A percentile compares a stretch with the other conserved stretches of the same genome.
phyloP scores from a whole-genome alignment of 2,113 vertebrate genomes.

The Electrona antarctica region DNA sequence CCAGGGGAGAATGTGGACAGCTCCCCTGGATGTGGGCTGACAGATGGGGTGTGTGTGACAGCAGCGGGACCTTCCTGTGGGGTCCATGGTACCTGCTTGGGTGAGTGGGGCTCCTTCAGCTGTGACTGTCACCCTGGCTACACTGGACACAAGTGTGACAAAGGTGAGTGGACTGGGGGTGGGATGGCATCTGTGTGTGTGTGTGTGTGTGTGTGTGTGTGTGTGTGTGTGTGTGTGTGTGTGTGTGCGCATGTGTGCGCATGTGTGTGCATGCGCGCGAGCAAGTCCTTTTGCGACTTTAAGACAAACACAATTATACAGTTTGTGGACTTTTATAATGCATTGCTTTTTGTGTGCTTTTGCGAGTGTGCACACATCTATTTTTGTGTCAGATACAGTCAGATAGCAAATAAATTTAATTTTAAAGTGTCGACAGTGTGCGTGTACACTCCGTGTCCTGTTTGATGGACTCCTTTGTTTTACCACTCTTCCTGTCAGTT shows the following conservation, averaged over 20 bases:
- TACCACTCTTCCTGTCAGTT: too few species aligned
- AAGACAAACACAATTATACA: too few species aligned
- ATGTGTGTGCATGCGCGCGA: not conserved
- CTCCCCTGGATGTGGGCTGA: constrained; percentile 80
- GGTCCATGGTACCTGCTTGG: constrained; percentile 80
- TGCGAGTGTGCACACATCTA: too few species aligned
- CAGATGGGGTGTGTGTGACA: constrained; percentile 80
- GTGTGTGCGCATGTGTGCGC: not conserved
- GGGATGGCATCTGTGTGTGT: not conserved
- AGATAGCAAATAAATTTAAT: too few species aligned
- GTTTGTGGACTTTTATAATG: too few species aligned
- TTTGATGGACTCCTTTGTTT: too few species aligned
- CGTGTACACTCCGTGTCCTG: too few species aligned
- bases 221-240: constrained; percentile 5
- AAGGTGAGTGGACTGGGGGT: constrained; percentile 68
- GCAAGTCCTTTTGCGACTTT: too few species aligned
- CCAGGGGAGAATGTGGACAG: constrained; percentile 86
- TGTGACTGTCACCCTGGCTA: constrained; percentile 86
- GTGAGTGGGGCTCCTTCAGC: constrained; percentile 85
- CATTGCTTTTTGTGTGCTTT: too few species aligned
- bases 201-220: constrained; percentile 3
- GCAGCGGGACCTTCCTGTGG: constrained; percentile 81
- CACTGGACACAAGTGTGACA: constrained; percentile 83
- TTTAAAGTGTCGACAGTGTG: too few species aligned
- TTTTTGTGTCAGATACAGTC: too few species aligned